phyloP scores from a whole-genome alignment of 2,888 invertebrate species.

The Pecten maximus region DNA sequence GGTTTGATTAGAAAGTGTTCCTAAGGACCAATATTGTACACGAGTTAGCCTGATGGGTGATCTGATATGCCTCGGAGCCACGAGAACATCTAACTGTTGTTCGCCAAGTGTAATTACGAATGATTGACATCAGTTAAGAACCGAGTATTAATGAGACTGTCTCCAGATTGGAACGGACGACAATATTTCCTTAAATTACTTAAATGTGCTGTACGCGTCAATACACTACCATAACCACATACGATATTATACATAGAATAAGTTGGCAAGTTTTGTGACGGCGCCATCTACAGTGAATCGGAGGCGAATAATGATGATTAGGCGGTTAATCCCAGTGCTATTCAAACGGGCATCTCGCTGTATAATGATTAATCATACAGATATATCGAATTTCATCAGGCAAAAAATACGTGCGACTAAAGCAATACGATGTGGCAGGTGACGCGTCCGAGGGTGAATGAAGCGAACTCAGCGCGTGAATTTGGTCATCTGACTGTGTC shows the following conservation, averaged over 20 bases:
- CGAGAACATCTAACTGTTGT: not conserved
- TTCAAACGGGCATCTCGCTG: constrained; percentile 24
- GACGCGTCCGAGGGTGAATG: constrained; percentile 42
- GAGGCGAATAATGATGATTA: not conserved
- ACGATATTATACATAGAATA: constrained; percentile 31
- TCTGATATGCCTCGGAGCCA: not conserved
- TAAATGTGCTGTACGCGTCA: constrained; percentile 8
- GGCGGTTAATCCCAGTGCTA: constrained; percentile 2
- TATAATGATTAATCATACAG: constrained; percentile 46
- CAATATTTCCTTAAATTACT: constrained; percentile 32
- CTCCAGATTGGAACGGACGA: constrained; percentile 30
- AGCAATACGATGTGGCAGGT: constrained; percentile 48
- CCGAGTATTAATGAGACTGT: constrained; percentile 20
- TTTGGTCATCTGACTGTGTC: constrained; percentile 46
- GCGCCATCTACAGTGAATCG: not conserved
- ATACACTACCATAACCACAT: constrained; percentile 29
- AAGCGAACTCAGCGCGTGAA: constrained; percentile 46
- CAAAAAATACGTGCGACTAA: constrained; percentile 47
- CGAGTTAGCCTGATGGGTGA: not conserved
- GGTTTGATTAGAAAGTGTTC: no score
- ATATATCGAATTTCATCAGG: constrained; percentile 44
- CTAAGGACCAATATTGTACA: no score
- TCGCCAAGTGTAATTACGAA: not conserved
- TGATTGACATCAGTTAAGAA: constrained; percentile 31
- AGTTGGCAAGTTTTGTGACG: constrained; percentile 15